These are phyloP conservation scores for Carettochelys insculpta DNA, from an alignment of 2,113 vertebrate genomes.

Conservation along the genomic window DNA sequence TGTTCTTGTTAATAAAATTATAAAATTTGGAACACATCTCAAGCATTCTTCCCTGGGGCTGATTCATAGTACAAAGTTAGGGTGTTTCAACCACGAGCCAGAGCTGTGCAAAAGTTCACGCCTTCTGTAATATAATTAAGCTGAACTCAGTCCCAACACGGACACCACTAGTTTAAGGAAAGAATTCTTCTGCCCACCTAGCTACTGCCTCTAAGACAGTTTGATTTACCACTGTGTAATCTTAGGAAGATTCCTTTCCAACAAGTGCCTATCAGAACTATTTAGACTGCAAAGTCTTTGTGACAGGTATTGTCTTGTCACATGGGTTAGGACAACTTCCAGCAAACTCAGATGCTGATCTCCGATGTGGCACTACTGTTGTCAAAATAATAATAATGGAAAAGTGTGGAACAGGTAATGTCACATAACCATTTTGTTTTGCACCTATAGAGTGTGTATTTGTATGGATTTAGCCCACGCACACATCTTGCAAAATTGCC, in stretches of 20 bases:
- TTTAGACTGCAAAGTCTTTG: not conserved
- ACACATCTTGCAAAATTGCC: conserved; percentile 10
- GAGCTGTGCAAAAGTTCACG: not conserved
- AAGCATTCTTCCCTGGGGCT: not conserved
- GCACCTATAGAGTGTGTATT: conserved; percentile 12
- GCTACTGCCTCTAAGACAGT: not conserved
- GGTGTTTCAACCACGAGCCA: not conserved
- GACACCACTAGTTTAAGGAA: not conserved
- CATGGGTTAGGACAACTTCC: not conserved
- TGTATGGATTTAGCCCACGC: not conserved
- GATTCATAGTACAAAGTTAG: not conserved
- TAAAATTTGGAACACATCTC: not conserved
- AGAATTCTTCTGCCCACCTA: not conserved
- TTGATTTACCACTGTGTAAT: not conserved
- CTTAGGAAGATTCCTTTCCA: not conserved
- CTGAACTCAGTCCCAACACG: not conserved
- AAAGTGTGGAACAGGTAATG: not conserved
- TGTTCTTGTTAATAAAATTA: not conserved
- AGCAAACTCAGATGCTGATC: conserved; percentile 30
- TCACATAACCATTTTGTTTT: conserved; percentile 11
- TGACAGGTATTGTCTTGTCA: conserved; percentile 3
- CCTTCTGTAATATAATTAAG: not conserved
- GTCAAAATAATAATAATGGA: conserved; percentile 31
- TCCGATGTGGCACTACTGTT: not conserved
- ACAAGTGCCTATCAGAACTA: not conserved